phyloP scores from a whole-genome alignment of 1,140 invertebrate species.

The Formica selysi region DNA sequence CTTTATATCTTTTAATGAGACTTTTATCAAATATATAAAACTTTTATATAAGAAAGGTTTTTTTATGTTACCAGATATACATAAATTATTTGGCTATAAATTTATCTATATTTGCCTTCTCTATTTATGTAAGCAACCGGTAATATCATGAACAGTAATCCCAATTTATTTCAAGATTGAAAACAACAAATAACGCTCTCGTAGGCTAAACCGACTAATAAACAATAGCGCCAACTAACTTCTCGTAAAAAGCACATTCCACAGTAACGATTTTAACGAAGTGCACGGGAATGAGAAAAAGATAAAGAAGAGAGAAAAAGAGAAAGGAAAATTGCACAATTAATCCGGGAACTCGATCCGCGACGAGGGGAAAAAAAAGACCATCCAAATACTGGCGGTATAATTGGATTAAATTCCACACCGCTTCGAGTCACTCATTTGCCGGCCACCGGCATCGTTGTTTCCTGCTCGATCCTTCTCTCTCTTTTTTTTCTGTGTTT shows the following conservation, averaged over 20 bases:
- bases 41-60: neutral
- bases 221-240: conserved; percentile 10
- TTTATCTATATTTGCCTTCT: neutral
- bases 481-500: neutral
- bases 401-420: conserved; percentile 56
- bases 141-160: conserved; percentile 11
- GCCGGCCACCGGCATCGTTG: conserved; percentile 6
- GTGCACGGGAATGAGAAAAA: neutral
- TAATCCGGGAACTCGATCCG: conserved; percentile 34
- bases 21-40: neutral
- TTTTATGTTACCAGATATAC: neutral
- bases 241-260: conserved; percentile 8
- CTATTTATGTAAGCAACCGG: conserved; percentile 2
- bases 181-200: neutral
- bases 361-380: neutral
- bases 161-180: neutral
- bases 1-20: neutral
- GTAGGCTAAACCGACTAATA: conserved; percentile 9
- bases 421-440: conserved; percentile 39
- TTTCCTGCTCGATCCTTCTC: neutral
- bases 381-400: conserved; percentile 30
- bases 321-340: conserved; percentile 23
- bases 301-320: neutral
- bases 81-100: neutral
- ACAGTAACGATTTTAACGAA: conserved; percentile 30